Evolutionary conservation across 1,140 invertebrate species (phyloP), one percentile per base, ranked within the genome.

Genomic region (Heliothis subflexa): DNA sequence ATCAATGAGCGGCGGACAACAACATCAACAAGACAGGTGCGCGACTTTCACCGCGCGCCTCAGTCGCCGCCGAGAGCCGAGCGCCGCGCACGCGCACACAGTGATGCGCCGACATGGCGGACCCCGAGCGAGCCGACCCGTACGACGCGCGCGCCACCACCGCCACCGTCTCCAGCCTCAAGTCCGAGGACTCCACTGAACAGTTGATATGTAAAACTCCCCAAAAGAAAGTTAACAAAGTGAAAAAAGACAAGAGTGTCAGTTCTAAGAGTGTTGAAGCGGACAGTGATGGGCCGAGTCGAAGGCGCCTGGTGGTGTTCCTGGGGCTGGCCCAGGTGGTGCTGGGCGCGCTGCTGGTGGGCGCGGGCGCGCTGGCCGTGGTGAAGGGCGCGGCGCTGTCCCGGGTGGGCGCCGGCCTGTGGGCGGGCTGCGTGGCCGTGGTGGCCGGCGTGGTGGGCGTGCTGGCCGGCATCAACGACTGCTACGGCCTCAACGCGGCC

Each of bases 401-500:
- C n/a, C 84, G 95, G 81, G 95, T 95, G 52, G 96, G 96, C 1
- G 95, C 95, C 0, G 96, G 96, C 0, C 91, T 96, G 73, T 96
- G 96, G 96, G 95, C 95, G 61, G 96, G 96, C 12, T 95, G 95
- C 72, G 88, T 96, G 47, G 95, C 96, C 13, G 94, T 96, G 28
- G 91, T 94, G 9, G 94, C 95, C 4, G 96, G 96, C 3, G 94
- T 95, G 1, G 91, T 95, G 3, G 96, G 96, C 0, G 90, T 96
- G 18, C 83, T 96, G 7, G 95, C 96, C 52, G 95, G 95, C 40
- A 95, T 96, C 55, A 95, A 95, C 78, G 95, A 95, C 81, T 95
- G 95, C 84, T 96, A 96, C 85, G 93, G 93, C 79, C 82, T 95
- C 66, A 81, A 92, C 86, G 85, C 92, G 83, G 80, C 86, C 57